Percentiles rank a stretch among this genome's conserved stretches.
phyloP scores from a whole-genome alignment of 2,888 invertebrate species.

The Cyaniris semiargus region DNA sequence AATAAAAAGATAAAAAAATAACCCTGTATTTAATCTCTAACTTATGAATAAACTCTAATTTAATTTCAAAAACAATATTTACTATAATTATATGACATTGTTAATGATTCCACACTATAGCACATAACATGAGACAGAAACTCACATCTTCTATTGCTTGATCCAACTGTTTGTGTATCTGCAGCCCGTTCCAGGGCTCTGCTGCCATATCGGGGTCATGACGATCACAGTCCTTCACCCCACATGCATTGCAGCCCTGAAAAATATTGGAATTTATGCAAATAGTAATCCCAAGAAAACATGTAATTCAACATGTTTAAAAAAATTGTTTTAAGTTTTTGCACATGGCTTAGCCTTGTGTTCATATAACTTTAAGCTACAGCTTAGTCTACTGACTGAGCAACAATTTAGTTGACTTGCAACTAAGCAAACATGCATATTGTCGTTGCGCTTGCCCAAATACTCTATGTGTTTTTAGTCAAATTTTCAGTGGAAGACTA shows the following conservation, averaged over 20 bases:
- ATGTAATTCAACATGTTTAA: conserved; percentile 18
- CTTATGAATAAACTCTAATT: not conserved
- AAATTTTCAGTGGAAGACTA: too few relatives aligned
- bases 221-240: conserved; percentile 78
- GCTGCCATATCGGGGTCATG: conserved; percentile 72
- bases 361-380: too few relatives aligned
- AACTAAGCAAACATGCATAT: too few relatives aligned
- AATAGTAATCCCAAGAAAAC: conserved; percentile 33
- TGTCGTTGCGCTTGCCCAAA: too few relatives aligned
- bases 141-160: conserved; percentile 87
- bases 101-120: not conserved
- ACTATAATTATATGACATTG: not conserved
- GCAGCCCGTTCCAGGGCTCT: conserved; percentile 85
- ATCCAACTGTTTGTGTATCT: conserved; percentile 86
- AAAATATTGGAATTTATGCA: conserved; percentile 31
- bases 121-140: conserved; percentile 37
- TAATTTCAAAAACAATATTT: not conserved
- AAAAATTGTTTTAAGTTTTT: not conserved
- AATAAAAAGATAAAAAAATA: too few relatives aligned
- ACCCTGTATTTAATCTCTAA: too few relatives aligned
- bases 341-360: not conserved
- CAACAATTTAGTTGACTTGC: too few relatives aligned
- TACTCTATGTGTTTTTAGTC: too few relatives aligned
- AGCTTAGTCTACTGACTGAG: too few relatives aligned
- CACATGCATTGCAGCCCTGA: conserved; percentile 81